Evolutionary conservation across 2,113 vertebrate species (phyloP).

Genomic region (Motacilla alba): DNA sequence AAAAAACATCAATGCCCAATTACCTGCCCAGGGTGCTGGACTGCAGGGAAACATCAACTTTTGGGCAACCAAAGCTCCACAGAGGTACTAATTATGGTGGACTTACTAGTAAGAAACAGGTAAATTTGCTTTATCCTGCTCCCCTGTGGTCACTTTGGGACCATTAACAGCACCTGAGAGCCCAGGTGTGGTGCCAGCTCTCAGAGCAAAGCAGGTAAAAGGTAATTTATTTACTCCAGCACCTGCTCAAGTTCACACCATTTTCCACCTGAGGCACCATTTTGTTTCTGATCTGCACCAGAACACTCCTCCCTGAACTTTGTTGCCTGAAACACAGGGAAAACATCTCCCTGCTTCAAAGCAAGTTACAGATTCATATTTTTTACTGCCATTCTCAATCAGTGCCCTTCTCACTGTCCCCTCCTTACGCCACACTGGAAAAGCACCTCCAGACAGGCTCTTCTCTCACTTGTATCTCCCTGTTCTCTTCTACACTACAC

Average conservation of each 20-base stretch:
- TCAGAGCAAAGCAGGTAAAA: background rate
- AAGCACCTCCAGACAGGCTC: background rate
- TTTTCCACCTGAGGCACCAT: background rate
- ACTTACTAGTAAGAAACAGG: accelerated
- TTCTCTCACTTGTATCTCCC: background rate
- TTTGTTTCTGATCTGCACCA: background rate
- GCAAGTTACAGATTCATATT: background rate
- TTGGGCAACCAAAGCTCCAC: background rate
- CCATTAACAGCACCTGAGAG: background rate
- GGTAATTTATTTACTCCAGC: background rate
- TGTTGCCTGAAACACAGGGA: background rate
- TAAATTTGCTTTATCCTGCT: background rate
- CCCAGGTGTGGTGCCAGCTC: accelerated
- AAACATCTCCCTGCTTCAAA: background rate
- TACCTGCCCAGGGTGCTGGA: background rate
- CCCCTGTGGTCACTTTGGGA: background rate
- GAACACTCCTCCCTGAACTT: background rate
- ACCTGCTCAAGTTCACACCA: background rate
- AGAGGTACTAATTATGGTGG: background rate
- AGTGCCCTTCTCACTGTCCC: background rate
- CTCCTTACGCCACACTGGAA: background rate
- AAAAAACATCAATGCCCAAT: background rate
- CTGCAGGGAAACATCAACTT: background rate
- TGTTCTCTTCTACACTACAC: background rate
- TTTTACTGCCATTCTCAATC: background rate